Conservation (phyloP, 2,113 vertebrate genomes). For the Pteropus alecto region DNA sequence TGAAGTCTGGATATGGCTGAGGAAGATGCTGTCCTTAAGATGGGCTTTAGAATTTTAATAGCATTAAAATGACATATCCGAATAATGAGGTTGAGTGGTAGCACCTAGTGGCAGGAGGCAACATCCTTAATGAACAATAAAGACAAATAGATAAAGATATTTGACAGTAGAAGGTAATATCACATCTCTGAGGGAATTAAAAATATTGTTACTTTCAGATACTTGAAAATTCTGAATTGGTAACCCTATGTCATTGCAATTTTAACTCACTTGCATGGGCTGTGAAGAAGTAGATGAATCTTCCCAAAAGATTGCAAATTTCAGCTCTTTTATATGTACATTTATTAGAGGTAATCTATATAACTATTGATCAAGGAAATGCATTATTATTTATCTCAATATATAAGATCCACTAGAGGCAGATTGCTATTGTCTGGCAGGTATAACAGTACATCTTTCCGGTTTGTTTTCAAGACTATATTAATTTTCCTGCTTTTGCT, state of each 20-base stretch:
- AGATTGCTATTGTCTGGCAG: background rate
- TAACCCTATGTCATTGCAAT: background rate
- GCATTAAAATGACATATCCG: background rate
- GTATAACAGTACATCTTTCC: background rate
- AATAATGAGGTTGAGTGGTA: background rate
- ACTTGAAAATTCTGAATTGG: background rate
- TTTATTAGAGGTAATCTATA: background rate
- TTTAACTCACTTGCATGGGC: background rate
- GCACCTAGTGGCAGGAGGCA: background rate
- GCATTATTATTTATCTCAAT: background rate
- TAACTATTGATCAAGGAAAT: background rate
- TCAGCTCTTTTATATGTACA: background rate
- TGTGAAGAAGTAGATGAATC: background rate
- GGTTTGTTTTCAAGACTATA: background rate
- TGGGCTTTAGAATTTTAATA: background rate
- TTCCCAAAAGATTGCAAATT: background rate
- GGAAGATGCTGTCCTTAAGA: background rate
- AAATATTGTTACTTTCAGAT: background rate
- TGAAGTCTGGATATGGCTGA: background rate
- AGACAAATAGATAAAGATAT: background rate
- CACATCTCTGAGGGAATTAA: background rate
- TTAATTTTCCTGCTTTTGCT: background rate
- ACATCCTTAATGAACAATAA: background rate
- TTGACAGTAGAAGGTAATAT: background rate
- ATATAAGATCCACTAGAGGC: background rate